These are phyloP conservation scores for Urechis unicinctus DNA, from an alignment of 2,888 invertebrate species.

Conservation along the genomic window DNA sequence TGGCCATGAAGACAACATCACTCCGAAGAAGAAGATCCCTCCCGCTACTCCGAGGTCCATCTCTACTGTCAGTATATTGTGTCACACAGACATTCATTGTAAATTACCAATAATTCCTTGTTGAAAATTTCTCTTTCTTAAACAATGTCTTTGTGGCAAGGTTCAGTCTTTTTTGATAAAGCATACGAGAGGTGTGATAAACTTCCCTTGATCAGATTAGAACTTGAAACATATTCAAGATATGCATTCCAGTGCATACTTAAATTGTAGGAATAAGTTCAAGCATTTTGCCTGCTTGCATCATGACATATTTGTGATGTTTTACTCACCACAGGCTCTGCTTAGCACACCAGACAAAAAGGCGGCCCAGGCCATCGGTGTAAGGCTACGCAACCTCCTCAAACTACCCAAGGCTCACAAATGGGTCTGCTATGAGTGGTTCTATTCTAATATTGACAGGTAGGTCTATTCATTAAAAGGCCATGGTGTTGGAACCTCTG, in stretches of 20 bases:
- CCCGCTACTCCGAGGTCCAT: constrained; percentile 8
- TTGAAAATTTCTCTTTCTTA: no score
- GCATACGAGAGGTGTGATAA: no score
- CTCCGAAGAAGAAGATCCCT: constrained; percentile 13
- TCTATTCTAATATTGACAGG: constrained; percentile 95
- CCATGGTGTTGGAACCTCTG: background rate
- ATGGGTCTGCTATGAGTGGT: constrained; percentile 99
- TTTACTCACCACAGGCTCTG: background rate
- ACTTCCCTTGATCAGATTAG: background rate
- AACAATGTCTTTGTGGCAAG: no score
- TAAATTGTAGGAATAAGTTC: no score
- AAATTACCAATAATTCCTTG: no score
- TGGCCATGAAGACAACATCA: constrained; percentile 18
- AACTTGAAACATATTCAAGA: no score
- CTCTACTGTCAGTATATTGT: constrained; percentile 8
- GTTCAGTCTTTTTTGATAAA: no score
- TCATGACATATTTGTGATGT: background rate
- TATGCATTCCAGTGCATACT: no score
- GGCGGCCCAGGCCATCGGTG: constrained; percentile 82
- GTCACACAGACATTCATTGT: background rate
- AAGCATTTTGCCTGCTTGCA: no score
- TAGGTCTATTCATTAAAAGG: constrained; percentile 43
- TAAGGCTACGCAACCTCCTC: constrained; percentile 73
- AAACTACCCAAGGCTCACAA: constrained; percentile 97
- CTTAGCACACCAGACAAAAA: constrained; percentile 61